These are phyloP conservation scores for Apodemia mormo DNA, from an alignment of 2,888 invertebrate species.

Conservation along the genomic window DNA sequence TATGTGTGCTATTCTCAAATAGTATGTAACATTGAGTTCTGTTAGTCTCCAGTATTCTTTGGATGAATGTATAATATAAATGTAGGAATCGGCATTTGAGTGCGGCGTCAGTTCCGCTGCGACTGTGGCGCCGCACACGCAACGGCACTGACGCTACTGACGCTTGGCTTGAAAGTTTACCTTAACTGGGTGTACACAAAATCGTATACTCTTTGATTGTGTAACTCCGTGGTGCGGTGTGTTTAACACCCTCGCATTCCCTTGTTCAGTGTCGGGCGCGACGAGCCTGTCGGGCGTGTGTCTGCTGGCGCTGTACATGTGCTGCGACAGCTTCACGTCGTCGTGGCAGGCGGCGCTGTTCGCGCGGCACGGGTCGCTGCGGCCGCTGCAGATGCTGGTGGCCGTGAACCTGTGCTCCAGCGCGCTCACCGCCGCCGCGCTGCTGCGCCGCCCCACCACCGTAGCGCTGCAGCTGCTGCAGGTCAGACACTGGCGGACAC, in stretches of 20 bases:
- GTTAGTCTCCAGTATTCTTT: no score
- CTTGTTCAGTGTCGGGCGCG: slow-evolving; percentile 75
- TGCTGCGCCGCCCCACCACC: slow-evolving; percentile 58
- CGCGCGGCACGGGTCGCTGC: slow-evolving; percentile 80
- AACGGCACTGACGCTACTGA: no score
- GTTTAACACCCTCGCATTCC: neutral
- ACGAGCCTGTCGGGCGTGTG: slow-evolving; percentile 92
- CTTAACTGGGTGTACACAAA: no score
- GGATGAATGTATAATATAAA: no score
- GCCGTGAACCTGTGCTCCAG: slow-evolving; percentile 97
- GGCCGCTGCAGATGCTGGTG: slow-evolving; percentile 78
- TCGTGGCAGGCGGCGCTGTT: slow-evolving; percentile 98
- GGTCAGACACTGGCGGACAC: slow-evolving; percentile 30
- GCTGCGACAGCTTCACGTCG: slow-evolving; percentile 98
- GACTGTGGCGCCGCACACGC: no score
- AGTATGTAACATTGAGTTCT: no score
- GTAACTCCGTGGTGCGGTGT: neutral
- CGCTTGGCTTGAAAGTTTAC: no score
- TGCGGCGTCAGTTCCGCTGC: no score
- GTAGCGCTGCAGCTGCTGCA: slow-evolving; percentile 63
- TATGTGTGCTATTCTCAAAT: no score
- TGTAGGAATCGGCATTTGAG: no score
- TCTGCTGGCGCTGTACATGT: slow-evolving; percentile 94
- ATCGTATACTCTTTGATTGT: no score
- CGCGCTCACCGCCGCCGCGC: slow-evolving; percentile 92